Evolutionary conservation across 2,888 invertebrate species (phyloP).

Genomic region (Aleiodes alternator): DNA sequence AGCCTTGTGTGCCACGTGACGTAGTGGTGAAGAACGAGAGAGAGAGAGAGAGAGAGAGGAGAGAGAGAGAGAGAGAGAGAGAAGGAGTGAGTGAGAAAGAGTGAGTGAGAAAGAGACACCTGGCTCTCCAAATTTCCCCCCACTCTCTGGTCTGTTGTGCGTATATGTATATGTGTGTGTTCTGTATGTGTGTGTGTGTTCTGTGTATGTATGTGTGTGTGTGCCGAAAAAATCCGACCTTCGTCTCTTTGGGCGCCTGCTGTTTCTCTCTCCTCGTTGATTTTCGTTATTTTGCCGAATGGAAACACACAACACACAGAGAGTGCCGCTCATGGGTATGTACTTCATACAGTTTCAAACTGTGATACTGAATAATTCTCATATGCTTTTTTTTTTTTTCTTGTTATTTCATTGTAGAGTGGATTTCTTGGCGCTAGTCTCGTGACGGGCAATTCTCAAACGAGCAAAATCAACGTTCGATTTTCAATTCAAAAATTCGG

Average conservation of each 20-base stretch:
- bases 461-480: no score
- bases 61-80: not conserved
- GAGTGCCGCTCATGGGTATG: not conserved
- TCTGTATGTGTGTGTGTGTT: no score
- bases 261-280: slow-evolving; percentile 39
- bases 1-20: slow-evolving; percentile 55
- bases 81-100: no score
- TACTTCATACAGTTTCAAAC: slow-evolving; percentile 3
- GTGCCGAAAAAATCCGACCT: slow-evolving; percentile 45
- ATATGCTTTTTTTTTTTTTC: no score
- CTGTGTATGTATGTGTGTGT: not conserved
- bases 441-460: not conserved
- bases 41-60: no score
- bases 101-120: not conserved
- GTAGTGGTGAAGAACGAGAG: slow-evolving; percentile 3
- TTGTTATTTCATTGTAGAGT: not conserved
- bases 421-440: not conserved
- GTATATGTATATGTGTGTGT: no score
- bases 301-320: slow-evolving; percentile 1
- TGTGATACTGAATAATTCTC: not conserved
- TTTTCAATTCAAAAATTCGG: no score
- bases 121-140: slow-evolving; percentile 41
- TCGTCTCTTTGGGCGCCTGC: slow-evolving; percentile 52
- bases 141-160: not conserved
- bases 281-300: not conserved